phyloP scores from a whole-genome alignment of 2,113 vertebrate genomes.

The Notarius lentiginosus region DNA sequence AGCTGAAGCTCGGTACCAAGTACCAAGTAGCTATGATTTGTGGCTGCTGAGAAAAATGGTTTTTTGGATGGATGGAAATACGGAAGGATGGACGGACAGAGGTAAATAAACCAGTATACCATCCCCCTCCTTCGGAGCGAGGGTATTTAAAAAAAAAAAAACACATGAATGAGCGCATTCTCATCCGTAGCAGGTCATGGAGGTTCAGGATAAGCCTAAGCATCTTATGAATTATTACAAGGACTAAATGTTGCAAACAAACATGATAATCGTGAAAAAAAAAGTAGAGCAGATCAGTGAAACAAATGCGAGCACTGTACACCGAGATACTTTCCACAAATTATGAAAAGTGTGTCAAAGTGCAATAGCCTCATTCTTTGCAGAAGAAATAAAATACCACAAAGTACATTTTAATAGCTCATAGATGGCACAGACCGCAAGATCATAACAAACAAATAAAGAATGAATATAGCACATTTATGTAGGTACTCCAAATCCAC shows the following conservation, averaged over 20 bases:
- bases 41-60: too few species aligned
- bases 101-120: too few species aligned
- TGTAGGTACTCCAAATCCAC: not conserved
- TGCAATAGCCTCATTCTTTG: not conserved
- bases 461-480: not conserved
- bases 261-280: conserved; percentile 30
- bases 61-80: too few species aligned
- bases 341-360: conserved; percentile 4
- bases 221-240: not conserved
- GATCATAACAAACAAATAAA: not conserved
- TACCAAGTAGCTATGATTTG: too few species aligned
- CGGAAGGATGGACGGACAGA: too few species aligned
- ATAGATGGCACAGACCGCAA: not conserved
- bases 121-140: too few species aligned
- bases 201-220: conserved; percentile 29
- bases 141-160: not conserved
- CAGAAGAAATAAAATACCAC: not conserved
- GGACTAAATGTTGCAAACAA: not conserved
- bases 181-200: conserved; percentile 31
- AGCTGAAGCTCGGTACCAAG: too few species aligned
- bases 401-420: not conserved
- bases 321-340: not conserved
- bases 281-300: conserved; percentile 11
- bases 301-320: not conserved
- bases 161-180: not conserved